Percentiles rank a stretch among this genome's conserved stretches.
phyloP scores from a whole-genome alignment of 1,140 invertebrate species.

The Drosophila novamexicana region DNA sequence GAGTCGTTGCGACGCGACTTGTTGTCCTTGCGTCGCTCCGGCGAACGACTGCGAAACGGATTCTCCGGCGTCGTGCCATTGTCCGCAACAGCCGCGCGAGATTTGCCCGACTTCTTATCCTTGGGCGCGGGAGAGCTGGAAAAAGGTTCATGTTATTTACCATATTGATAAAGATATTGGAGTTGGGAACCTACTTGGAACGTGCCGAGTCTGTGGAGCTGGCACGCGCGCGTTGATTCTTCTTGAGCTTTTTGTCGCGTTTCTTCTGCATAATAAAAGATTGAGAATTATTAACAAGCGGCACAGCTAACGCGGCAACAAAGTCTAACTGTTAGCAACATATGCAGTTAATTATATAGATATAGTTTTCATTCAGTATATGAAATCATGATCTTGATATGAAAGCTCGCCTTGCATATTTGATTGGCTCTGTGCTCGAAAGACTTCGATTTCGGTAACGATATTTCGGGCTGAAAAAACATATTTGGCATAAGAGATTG shows the following conservation, averaged over 20 bases:
- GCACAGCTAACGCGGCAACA: constrained; percentile 16
- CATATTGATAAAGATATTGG: neutral
- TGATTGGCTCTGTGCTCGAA: too few species aligned
- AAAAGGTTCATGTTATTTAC: neutral
- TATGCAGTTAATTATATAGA: constrained; percentile 12
- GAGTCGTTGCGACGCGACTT: constrained; percentile 48
- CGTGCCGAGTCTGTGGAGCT: constrained; percentile 71
- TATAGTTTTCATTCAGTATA: constrained; percentile 56
- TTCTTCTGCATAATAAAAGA: constrained; percentile 81
- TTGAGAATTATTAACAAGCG: constrained; percentile 30
- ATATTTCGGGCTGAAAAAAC: constrained; percentile 24
- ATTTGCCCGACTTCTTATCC: constrained; percentile 50
- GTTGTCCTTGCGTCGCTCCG: constrained; percentile 55
- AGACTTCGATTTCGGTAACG: too few species aligned
- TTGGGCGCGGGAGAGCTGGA: constrained; percentile 54
- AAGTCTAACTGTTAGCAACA: constrained; percentile 70
- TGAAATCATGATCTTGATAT: constrained; percentile 48
- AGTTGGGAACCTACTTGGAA: constrained; percentile 62
- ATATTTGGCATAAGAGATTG: constrained; percentile 8
- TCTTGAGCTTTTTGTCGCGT: constrained; percentile 81
- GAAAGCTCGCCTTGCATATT: constrained; percentile 31
- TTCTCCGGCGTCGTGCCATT: constrained; percentile 49
- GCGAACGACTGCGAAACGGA: constrained; percentile 65
- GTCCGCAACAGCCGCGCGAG: constrained; percentile 17
- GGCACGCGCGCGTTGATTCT: constrained; percentile 64